Base-by-base conservation (phyloP, 2,888 invertebrate genomes). In the Acrocyrtus sp. region DNA sequence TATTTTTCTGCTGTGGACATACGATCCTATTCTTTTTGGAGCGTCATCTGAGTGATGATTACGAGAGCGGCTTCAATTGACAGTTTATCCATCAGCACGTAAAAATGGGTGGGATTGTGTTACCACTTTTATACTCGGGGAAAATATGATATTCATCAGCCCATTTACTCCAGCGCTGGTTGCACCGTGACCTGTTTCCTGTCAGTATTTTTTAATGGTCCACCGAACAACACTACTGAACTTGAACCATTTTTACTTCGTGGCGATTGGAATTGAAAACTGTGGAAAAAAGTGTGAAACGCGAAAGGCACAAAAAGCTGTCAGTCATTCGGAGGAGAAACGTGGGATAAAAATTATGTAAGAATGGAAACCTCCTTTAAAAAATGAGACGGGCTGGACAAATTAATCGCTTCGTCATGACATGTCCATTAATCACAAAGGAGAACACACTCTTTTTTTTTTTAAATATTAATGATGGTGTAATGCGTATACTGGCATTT, bases 391-490 rank as follows among this genome's bases (percentile, higher is more conserved):
- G 12, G 22, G 24, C 70, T 63, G 70, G 70, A 70, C 70, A 70
- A 70, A 70, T 63, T 70, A 70, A 70, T 70, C 51, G 70, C 70
- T 19, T 48, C n/a, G 70, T 70, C 70, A 70, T 70, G 70, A 70
- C 63, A 57, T 63, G 57, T 70, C 62, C 70, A 70, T 70, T 70
- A 70, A 70, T 70, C 70, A 70, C 56, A 51, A 19, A 48, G 43
- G 50, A 60, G 58, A 68, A 68, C 58, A 60, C 41, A 45, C 67
- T 24, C 58, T 67, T 56, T 39, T 26, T 62, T 50, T 19, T 61
- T 3, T 29, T 50, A n/a, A 45, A 45, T 34, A 62, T 24, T 62
- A 51, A 62, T 62, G 65, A 47, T 65, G 54, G 65, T 41, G 65
- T 65, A 65, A 65, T 65, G 45, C 12, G 12, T 5, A 34, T 5